Conservation (phyloP, 37 sponge, comb jelly and placozoan genomes). For the Diacarnus erythraeanus region DNA sequence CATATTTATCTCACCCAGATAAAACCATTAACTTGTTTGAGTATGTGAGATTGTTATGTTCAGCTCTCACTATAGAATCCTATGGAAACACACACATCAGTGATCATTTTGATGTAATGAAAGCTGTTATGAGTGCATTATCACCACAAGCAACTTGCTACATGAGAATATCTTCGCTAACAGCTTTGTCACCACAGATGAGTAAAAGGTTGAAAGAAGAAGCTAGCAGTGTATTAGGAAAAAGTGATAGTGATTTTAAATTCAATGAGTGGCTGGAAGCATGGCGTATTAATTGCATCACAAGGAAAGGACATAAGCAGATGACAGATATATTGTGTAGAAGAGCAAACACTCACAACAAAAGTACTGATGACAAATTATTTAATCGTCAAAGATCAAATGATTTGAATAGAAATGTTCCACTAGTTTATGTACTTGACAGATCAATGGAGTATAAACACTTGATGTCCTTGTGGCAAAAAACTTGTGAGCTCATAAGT, state of each 20-base stretch:
- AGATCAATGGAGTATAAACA: not conserved
- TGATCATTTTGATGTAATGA: not conserved
- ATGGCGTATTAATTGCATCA: slow-evolving; percentile 17
- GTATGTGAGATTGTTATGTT: not conserved
- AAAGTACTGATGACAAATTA: no score
- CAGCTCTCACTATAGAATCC: not conserved
- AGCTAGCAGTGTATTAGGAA: not conserved
- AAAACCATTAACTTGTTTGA: not conserved
- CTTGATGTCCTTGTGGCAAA: slow-evolving; percentile 5
- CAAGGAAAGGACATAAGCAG: not conserved
- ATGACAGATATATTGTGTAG: not conserved
- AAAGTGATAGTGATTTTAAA: slow-evolving; percentile 12
- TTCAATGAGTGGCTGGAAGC: slow-evolving; percentile 18
- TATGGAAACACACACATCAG: not conserved
- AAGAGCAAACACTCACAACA: no score
- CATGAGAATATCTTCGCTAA: not conserved
- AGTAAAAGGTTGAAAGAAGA: not conserved
- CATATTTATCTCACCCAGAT: not conserved
- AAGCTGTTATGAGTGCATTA: not conserved
- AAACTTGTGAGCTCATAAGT: slow-evolving; percentile 2
- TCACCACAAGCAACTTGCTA: slow-evolving; percentile 1
- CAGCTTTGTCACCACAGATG: not conserved
- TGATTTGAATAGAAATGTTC: not conserved
- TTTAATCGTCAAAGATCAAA: no score
- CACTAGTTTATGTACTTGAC: not conserved